Conservation (phyloP, 2,113 vertebrate genomes). For the Crocuta crocuta region DNA sequence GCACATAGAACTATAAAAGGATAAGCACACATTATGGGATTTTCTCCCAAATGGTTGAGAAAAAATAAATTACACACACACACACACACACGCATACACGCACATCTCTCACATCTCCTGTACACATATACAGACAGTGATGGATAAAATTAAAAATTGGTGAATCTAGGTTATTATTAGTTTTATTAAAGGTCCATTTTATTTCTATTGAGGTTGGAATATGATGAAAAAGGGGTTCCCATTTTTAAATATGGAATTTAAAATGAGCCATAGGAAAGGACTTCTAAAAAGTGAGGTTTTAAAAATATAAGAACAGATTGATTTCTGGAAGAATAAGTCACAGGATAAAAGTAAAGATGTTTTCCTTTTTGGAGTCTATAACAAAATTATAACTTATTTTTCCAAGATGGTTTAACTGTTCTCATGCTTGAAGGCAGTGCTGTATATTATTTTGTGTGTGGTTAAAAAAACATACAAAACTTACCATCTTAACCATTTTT, state of each 20-base stretch:
- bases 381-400: not conserved
- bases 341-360: not conserved
- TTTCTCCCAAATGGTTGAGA: slow-evolving; percentile 37
- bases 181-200: not conserved
- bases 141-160: not conserved
- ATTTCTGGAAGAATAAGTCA: not conserved
- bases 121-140: not conserved
- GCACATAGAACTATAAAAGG: not conserved
- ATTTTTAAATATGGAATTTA: not conserved
- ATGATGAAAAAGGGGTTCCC: not conserved
- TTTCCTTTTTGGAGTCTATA: not conserved
- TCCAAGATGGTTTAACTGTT: not conserved
- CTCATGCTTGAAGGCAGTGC: not conserved
- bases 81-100: not conserved
- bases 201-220: slow-evolving; percentile 1
- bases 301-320: not conserved
- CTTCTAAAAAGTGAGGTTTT: slow-evolving; percentile 13
- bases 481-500: not conserved
- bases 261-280: not conserved
- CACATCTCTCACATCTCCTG: not conserved
- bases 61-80: not conserved
- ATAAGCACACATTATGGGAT: not conserved
- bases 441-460: not conserved
- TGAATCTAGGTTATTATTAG: not conserved
- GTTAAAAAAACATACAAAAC: not conserved